Conservation (phyloP, 2,113 vertebrate genomes). For the Alaudala cheleensis region DNA sequence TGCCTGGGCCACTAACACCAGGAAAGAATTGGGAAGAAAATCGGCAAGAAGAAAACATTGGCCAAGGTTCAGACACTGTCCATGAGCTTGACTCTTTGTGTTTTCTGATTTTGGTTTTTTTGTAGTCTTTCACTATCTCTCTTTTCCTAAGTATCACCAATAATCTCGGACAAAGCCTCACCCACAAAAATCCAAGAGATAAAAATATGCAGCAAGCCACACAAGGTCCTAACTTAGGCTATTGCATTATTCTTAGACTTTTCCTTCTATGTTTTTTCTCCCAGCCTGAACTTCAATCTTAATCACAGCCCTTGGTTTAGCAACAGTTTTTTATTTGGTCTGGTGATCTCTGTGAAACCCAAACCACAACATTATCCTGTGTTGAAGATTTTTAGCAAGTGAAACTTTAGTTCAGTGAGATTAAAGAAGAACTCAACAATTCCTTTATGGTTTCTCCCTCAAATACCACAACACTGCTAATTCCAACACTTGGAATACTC, state of each 20-base stretch:
- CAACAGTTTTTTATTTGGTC: background rate
- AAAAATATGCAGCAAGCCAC: background rate
- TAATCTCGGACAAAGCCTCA: background rate
- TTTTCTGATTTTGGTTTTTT: background rate
- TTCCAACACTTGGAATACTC: background rate
- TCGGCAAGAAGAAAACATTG: background rate
- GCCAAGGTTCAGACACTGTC: background rate
- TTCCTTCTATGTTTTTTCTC: background rate
- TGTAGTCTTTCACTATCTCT: background rate
- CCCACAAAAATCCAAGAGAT: background rate
- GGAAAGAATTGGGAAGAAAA: background rate
- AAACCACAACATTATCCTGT: background rate
- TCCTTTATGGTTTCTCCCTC: background rate
- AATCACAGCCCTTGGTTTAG: conserved; percentile 28
- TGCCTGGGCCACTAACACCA: background rate
- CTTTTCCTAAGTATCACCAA: background rate
- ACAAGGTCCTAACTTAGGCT: background rate
- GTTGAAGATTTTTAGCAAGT: background rate
- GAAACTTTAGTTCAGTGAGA: background rate
- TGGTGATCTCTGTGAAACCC: background rate
- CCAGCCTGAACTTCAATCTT: background rate
- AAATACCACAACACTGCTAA: background rate
- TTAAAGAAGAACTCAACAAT: background rate
- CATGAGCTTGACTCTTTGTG: background rate
- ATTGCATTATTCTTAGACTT: background rate